These are phyloP conservation scores for Dissostichus mawsoni DNA, from an alignment of 2,113 vertebrate species.

Conservation along the genomic window DNA sequence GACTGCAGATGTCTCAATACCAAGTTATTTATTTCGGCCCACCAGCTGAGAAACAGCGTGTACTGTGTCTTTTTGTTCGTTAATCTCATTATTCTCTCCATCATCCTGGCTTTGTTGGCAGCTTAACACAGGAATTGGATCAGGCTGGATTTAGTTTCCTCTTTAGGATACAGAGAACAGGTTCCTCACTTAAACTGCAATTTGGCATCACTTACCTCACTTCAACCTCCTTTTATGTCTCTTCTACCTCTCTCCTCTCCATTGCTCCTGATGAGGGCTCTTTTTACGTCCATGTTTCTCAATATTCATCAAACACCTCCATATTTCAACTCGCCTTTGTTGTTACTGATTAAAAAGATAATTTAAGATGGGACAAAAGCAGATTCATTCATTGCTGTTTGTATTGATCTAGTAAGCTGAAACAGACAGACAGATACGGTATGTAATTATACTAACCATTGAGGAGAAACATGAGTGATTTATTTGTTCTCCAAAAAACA, in stretches of 20 bases:
- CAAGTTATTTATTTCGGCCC: slow-evolving; percentile 18
- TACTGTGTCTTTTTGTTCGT: slow-evolving; percentile 37
- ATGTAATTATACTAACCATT: neutral
- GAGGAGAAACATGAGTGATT: neutral
- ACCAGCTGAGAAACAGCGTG: slow-evolving; percentile 30
- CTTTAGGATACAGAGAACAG: slow-evolving; percentile 52
- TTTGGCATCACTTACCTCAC: slow-evolving; percentile 41
- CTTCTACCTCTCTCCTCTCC: neutral
- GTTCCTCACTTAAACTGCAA: slow-evolving; percentile 37
- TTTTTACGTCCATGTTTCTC: slow-evolving; percentile 5
- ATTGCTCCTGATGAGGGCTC: neutral
- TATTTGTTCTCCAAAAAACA: neutral
- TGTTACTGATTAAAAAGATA: slow-evolving; percentile 17
- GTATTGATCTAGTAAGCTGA: neutral
- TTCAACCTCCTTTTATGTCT: slow-evolving; percentile 22
- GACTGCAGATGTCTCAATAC: neutral
- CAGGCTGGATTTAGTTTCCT: slow-evolving; percentile 65
- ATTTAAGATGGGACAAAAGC: neutral
- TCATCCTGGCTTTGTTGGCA: slow-evolving; percentile 66
- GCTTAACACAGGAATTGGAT: slow-evolving; percentile 61
- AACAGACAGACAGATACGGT: neutral
- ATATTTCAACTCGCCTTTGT: slow-evolving; percentile 1
- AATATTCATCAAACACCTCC: neutral
- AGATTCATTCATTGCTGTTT: neutral
- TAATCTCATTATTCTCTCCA: slow-evolving; percentile 70